Base-by-base conservation (phyloP, 2,113 vertebrate genomes). In the Sorex araneus region DNA sequence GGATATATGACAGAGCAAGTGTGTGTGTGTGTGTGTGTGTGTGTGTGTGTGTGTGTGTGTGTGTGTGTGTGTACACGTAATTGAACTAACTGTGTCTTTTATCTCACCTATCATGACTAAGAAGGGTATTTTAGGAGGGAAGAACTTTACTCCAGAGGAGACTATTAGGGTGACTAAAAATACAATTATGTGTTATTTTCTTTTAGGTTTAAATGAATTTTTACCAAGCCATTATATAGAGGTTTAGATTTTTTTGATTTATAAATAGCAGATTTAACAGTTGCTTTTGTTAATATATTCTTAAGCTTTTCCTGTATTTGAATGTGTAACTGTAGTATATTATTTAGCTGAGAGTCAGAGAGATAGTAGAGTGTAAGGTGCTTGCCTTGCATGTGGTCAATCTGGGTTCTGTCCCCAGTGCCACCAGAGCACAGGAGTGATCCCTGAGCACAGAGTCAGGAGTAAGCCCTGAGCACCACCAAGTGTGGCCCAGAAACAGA, bases 141-240 rank as follows among this genome's bases (percentile, higher is more conserved):
- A 8, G 23, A n/a, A 76, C 66, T 88, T 0, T 0, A 40, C 84
- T 60, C 8, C 63, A 90, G 34, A 50, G 67, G 86, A 66, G 5
- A 66, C 27, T 45, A 25, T 75, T 2, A n/a, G 8, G 19, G 8
- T 40, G 25, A 74, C 50, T 84, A n/a, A 40, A 54, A 80, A 66
- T 60, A 77, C 73, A 84, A 15, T 18, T 63, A 80, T 54, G n/a
- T 16, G 78, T 76, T 84, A 18, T 60, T 69, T 30, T 8, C 63
- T 92, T 87, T 57, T 12, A 36, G 12, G 8, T 40, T 83, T n/a
- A 77, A 50, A 66, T 66, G 28, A 57, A 94, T 19, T 80, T 93
- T 91, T 85, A 85, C 10, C 28, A 93, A 57, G 79, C 82, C 45
- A 45, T 73, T 10, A 60, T 50, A 67, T 57, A 13, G 27, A 25